Percentiles rank a stretch among this genome's conserved stretches.
These are phyloP conservation scores for Stenchaetothrips biformis DNA, from an alignment of 2,888 invertebrate genomes.

Conservation along the genomic window DNA sequence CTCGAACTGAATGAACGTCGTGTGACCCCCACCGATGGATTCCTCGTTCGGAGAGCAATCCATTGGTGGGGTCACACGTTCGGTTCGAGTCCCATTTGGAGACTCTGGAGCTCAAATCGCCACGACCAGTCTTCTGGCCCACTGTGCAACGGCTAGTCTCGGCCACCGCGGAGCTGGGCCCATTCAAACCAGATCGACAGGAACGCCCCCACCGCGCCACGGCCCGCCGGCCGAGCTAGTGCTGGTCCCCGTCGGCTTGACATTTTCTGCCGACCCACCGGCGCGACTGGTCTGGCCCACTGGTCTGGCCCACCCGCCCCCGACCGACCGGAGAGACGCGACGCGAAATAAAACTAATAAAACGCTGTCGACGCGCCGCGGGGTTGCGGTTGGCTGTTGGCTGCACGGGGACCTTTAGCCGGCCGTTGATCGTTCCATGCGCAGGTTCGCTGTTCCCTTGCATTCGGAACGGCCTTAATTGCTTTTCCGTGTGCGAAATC, in stretches of 20 bases:
- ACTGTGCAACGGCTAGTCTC: no score
- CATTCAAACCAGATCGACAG: no score
- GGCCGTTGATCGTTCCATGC: neutral
- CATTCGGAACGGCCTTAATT: neutral
- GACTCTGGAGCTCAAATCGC: no score
- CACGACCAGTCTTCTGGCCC: no score
- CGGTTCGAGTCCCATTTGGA: no score
- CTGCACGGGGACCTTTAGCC: neutral
- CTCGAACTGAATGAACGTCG: no score
- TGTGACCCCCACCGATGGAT: no score
- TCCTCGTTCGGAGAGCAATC: no score
- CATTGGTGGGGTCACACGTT: no score
- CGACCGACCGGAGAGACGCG: neutral
- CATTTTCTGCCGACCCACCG: neutral
- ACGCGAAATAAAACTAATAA: neutral
- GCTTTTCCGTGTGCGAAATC: slow-evolving; percentile 11
- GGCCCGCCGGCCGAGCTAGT: neutral
- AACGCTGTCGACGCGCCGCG: neutral
- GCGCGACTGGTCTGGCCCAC: neutral
- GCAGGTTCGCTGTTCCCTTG: neutral
- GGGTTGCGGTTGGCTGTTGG: no score
- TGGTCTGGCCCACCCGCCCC: neutral
- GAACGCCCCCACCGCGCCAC: no score
- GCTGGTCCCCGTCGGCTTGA: neutral
- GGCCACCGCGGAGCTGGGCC: no score